Conservation (phyloP, 2,888 invertebrate genomes). For the Helleia helle region DNA sequence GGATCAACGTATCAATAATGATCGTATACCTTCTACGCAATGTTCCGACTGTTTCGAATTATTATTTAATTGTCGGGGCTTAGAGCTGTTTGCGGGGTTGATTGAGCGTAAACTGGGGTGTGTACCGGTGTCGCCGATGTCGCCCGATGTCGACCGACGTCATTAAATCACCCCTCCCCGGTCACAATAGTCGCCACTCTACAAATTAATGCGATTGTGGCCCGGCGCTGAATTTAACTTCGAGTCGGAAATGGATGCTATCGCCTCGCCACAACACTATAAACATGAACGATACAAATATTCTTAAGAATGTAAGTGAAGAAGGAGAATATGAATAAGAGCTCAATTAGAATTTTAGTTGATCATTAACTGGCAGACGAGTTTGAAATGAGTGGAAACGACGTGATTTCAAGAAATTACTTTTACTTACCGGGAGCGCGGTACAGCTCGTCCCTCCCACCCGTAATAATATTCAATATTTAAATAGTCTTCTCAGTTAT, state of each 20-base stretch:
- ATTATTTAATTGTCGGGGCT: constrained; percentile 67
- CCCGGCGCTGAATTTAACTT: constrained; percentile 18
- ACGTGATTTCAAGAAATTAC: too few relatives aligned
- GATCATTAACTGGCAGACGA: too few relatives aligned
- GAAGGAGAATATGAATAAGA: too few relatives aligned
- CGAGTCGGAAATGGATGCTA: constrained; percentile 11
- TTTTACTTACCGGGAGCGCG: too few relatives aligned
- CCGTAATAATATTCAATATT: too few relatives aligned
- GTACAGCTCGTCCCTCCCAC: too few relatives aligned
- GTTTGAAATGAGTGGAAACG: too few relatives aligned
- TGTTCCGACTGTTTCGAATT: constrained; percentile 65
- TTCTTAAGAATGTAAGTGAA: too few relatives aligned
- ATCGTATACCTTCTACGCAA: constrained; percentile 53
- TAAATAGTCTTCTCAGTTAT: too few relatives aligned
- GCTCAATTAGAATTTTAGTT: too few relatives aligned
- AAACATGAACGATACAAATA: constrained; percentile 5
- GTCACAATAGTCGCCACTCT: constrained; percentile 54
- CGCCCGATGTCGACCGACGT: too few relatives aligned
- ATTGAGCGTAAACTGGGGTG: constrained; percentile 71
- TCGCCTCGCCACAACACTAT: background rate
- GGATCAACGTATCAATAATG: constrained; percentile 27
- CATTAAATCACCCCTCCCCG: constrained; percentile 58
- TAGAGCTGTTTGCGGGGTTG: constrained; percentile 69
- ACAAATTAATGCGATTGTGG: constrained; percentile 67
- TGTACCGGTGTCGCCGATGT: too few relatives aligned